Evolutionary conservation across 2,888 invertebrate genomes (phyloP), one percentile per base, ranked within the genome.

Genomic region (Odontomyia ornata): DNA sequence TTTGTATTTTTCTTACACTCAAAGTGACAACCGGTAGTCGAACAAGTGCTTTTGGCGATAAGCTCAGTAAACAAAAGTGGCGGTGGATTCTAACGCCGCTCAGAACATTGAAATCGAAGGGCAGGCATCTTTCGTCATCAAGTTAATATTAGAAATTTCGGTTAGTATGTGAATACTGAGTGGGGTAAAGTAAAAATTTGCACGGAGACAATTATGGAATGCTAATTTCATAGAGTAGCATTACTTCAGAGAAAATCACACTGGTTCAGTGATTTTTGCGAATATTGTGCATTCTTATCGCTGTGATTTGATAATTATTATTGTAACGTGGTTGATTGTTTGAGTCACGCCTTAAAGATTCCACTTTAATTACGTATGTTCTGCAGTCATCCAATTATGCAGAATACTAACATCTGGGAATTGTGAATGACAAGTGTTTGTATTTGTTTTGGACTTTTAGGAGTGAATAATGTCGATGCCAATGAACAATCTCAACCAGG

Each of bases 401-500:
- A 15, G 13, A 52, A 3, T 36, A 36, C n/a, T n/a, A 36, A 36
- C 36, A 9, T 9, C 52, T 52, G 52, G 52, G 52, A 52, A 18
- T 13, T 52, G 52, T 18, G n/a, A 52, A 52, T 36, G 36, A 36
- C 36, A 9, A 62, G 62, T 62, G 62, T 13, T 1, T 15, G 28
- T 1, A 25, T 65, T 11, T n/a, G 21, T n/a, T 28, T 52, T 27
- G 15, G 7, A 57, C 80, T 23, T 60, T 60, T 18, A 60, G 60
- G 60, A 52, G 21, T 13, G 4, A 78, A 78, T 76, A 4, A 77
- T 75, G 73, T 65, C 77, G 18, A 83, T 82, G 81, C 82, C 84
- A 23, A 82, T 84, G 82, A 85, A 79, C 71, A 86, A 86, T 72
- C 11, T 85, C 1, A 82, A 84, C 69, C 83, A 85, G 72, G 86